Evolutionary conservation across 64 coral and sea anemone genomes (phyloP), one percentile per base, ranked within the genome.

Genomic region (Porites lutea): DNA sequence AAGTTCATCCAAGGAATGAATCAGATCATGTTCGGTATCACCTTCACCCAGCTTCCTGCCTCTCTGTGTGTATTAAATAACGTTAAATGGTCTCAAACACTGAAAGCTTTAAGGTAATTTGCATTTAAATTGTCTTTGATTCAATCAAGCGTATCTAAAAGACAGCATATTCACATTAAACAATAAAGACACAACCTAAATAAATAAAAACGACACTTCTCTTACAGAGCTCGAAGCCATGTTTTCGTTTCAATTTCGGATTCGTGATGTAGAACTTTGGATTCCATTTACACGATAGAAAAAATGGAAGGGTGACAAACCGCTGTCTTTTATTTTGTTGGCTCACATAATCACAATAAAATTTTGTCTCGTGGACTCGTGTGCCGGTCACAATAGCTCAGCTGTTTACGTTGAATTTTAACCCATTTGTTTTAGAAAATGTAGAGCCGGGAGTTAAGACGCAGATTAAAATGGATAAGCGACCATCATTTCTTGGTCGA

Each of bases 401-500:
- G 8, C 14, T 22, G 13, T 44, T 37, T 65, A 48, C 16, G 18
- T 48, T 6, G 79, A 13, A 50, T 65, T 83, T 61, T 8, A 6
- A 8, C 6, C 1, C 16, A 37, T 6, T 47, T 19, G 15, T 76
- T 45, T 23, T 4, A 47, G 15, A 50, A 58, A 73, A 73, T 23
- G 52, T 4, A 14, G 18, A 13, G n/a, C 19, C 57, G 37, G 74
- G 47, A 44, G 48, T 14, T 73, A 18, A 4, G 19, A 18, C 14
- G 20, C 48, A 59, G 21, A 27, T 37, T 10, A 27, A 71, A 48
- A 87, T 87, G 85, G 48, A 87, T 44, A 90, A 82, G 44, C 90
- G 95, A 10, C 91, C 91, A 47, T 68, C 88, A 60, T 96, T 88
- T 90, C 90, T 96, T 66, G 95, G 95, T 5, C 79, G 74, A 76